phyloP scores from a whole-genome alignment of 23 tunicate species.

The Phallusia fumigata region DNA sequence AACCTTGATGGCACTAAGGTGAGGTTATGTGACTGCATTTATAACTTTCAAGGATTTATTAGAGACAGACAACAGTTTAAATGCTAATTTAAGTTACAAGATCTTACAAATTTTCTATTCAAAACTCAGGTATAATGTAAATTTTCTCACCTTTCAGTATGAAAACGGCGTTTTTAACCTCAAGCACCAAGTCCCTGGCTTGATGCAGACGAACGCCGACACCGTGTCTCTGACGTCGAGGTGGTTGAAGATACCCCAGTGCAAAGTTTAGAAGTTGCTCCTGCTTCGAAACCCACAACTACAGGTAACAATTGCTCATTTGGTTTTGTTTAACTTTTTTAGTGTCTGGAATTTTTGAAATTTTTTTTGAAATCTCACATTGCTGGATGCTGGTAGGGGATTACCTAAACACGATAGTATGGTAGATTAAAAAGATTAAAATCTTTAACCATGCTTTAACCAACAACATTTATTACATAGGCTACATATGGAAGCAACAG shows the following conservation, averaged over 20 bases:
- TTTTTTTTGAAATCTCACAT: too few species aligned
- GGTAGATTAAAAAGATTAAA: too few species aligned
- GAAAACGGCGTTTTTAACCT: not conserved
- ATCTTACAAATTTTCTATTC: not conserved
- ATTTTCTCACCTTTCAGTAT: not conserved
- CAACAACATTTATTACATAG: too few species aligned
- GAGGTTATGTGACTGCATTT: not conserved
- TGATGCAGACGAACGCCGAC: slow-evolving; percentile 25
- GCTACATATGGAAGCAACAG: too few species aligned
- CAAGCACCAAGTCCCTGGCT: not conserved
- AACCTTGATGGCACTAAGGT: not conserved
- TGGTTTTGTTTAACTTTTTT: too few species aligned
- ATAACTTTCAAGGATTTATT: not conserved
- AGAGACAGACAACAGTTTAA: not conserved
- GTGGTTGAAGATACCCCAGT: slow-evolving; percentile 1
- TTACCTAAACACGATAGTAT: too few species aligned
- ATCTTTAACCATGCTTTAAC: too few species aligned
- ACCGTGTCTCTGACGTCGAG: slow-evolving; percentile 62
- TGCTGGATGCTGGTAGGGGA: too few species aligned
- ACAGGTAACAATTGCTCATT: too few species aligned
- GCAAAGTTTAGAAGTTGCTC: not conserved
- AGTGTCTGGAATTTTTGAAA: too few species aligned
- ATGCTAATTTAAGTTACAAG: not conserved
- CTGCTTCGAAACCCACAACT: not conserved
- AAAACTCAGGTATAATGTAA: not conserved